Evolutionary conservation across 1,140 invertebrate genomes (phyloP).

Genomic region (Eupristina koningsbergeri): DNA sequence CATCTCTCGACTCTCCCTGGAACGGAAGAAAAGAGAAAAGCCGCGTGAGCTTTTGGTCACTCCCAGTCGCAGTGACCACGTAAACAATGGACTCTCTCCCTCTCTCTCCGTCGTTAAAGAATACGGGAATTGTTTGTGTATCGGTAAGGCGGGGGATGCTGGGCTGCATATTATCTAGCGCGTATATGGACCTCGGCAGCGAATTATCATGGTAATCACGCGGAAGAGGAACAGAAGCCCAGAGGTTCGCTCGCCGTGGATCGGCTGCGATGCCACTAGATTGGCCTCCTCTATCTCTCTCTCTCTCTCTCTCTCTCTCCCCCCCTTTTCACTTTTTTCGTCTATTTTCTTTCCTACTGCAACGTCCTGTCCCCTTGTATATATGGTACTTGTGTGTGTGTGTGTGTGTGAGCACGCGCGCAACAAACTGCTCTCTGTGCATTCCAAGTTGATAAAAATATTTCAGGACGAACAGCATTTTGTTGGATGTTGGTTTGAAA

Average conservation of each 20-base stretch:
- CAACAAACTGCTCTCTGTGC: not conserved
- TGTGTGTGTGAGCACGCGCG: not conserved
- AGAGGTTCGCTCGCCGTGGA: not conserved
- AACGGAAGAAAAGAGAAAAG: not conserved
- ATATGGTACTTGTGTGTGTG: too few relatives aligned
- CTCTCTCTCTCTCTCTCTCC: too few relatives aligned
- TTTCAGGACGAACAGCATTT: not conserved
- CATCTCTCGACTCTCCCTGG: not conserved
- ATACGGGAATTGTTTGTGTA: constrained; percentile 27
- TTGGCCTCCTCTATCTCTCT: too few relatives aligned
- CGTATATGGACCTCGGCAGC: constrained; percentile 4
- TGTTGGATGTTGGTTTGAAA: not conserved
- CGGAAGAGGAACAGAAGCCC: not conserved
- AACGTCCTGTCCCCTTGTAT: too few relatives aligned
- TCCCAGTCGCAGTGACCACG: not conserved
- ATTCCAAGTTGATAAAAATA: not conserved
- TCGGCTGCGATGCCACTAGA: constrained; percentile 31
- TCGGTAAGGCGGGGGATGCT: not conserved
- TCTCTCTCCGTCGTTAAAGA: constrained; percentile 31
- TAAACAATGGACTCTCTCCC: constrained; percentile 25
- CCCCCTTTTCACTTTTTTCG: not conserved
- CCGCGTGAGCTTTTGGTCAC: not conserved
- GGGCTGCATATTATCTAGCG: not conserved
- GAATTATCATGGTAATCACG: constrained; percentile 49
- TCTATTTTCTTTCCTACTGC: too few relatives aligned